These are phyloP conservation scores for Magallana ariakensis DNA, from an alignment of 1,140 invertebrate species.

Conservation along the genomic window DNA sequence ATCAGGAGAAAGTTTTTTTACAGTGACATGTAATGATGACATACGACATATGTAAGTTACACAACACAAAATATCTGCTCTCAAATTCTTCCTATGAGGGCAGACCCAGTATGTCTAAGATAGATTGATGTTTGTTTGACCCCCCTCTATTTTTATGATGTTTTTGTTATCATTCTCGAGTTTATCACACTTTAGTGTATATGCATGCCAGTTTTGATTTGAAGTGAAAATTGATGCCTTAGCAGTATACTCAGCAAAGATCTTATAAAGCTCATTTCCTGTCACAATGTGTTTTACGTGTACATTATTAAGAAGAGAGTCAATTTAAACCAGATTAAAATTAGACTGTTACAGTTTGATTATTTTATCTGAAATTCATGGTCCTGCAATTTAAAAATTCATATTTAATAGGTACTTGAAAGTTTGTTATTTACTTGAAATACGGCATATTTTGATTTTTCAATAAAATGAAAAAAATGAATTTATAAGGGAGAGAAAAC, in stretches of 20 bases:
- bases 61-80: conserved; percentile 25
- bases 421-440: too few relatives aligned
- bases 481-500: too few relatives aligned
- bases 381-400: too few relatives aligned
- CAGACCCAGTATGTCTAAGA: background rate
- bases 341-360: too few relatives aligned
- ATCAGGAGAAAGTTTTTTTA: conserved; percentile 32
- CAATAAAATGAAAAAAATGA: too few relatives aligned
- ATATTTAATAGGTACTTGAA: too few relatives aligned
- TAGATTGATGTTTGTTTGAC: background rate
- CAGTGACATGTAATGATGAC: conserved; percentile 13
- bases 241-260: background rate
- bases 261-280: too few relatives aligned
- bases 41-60: conserved; percentile 32
- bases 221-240: background rate
- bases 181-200: background rate
- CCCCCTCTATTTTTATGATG: background rate
- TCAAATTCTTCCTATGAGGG: conserved; percentile 3
- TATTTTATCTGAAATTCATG: too few relatives aligned
- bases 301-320: too few relatives aligned
- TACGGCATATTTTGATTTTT: too few relatives aligned
- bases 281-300: too few relatives aligned
- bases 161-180: background rate
- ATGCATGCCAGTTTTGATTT: background rate
- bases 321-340: too few relatives aligned